These are phyloP conservation scores for Agrochola lychnidis DNA, from an alignment of 2,888 invertebrate genomes.

Conservation along the genomic window DNA sequence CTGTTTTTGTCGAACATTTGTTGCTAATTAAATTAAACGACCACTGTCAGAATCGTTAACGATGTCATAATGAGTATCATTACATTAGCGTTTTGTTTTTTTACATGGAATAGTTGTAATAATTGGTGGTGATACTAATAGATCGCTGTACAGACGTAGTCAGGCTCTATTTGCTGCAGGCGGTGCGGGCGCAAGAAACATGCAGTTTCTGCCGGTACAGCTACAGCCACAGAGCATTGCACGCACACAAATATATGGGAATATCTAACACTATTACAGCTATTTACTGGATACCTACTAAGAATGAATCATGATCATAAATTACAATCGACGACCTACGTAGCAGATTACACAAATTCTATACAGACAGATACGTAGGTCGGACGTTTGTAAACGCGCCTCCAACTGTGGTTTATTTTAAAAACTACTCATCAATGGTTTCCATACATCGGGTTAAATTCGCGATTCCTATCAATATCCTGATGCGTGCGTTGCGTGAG, in stretches of 20 bases:
- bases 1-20: slow-evolving; percentile 61
- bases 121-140: slow-evolving; percentile 39
- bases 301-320: slow-evolving; percentile 44
- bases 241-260: slow-evolving; percentile 14
- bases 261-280: slow-evolving; percentile 18
- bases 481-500: slow-evolving; percentile 71
- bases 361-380: slow-evolving; percentile 21
- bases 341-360: slow-evolving; percentile 26
- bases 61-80: slow-evolving; percentile 63
- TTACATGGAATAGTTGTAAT: slow-evolving; percentile 45
- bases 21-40: slow-evolving; percentile 72
- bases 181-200: slow-evolving; percentile 50
- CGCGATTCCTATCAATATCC: slow-evolving; percentile 49
- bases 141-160: slow-evolving; percentile 36
- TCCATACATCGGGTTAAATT: slow-evolving; percentile 48
- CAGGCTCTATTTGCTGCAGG: slow-evolving; percentile 56
- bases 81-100: slow-evolving; percentile 56
- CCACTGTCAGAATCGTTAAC: slow-evolving; percentile 59
- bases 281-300: slow-evolving; percentile 25
- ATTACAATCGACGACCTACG: slow-evolving; percentile 30
- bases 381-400: slow-evolving; percentile 18
- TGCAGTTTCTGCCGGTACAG: slow-evolving; percentile 32
- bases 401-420: slow-evolving; percentile 34
- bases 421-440: slow-evolving; percentile 37
- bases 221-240: slow-evolving; percentile 28